phyloP scores from a whole-genome alignment of 2,797 vertebrate species.

The Onychomys arenicola region DNA sequence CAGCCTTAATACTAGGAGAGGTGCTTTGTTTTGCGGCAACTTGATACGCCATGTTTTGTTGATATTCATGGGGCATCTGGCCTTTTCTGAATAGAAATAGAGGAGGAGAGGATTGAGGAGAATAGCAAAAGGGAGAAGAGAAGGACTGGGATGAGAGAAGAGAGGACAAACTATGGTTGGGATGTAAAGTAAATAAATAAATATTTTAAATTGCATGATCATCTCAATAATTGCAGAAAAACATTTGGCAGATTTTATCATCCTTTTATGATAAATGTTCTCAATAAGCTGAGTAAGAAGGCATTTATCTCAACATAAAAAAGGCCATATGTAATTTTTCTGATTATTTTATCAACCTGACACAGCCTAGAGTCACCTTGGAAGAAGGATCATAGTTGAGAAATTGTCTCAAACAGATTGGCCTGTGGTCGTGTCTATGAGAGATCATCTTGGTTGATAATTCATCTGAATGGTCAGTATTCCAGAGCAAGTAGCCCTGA shows the following conservation, averaged over 20 bases:
- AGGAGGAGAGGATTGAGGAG: too few relatives aligned
- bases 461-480: neutral
- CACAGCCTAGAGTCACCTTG: neutral
- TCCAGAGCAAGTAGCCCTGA: neutral
- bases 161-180: too few relatives aligned
- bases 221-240: neutral
- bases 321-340: too few relatives aligned
- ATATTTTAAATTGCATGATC: too few relatives aligned
- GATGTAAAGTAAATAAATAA: too few relatives aligned
- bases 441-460: neutral
- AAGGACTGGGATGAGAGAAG: too few relatives aligned
- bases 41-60: too few relatives aligned
- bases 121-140: too few relatives aligned
- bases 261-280: neutral
- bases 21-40: too few relatives aligned
- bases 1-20: too few relatives aligned
- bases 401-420: neutral
- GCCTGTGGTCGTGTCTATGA: neutral
- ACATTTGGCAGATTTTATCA: neutral
- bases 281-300: neutral
- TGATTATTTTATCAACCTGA: neutral
- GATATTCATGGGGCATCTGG: too few relatives aligned
- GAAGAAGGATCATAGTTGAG: neutral
- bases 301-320: neutral
- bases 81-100: too few relatives aligned